A percentile compares a stretch with the other conserved stretches of the same genome.
Conservation (phyloP, 2,888 invertebrate genomes). For the Pediacus dermestoides region DNA sequence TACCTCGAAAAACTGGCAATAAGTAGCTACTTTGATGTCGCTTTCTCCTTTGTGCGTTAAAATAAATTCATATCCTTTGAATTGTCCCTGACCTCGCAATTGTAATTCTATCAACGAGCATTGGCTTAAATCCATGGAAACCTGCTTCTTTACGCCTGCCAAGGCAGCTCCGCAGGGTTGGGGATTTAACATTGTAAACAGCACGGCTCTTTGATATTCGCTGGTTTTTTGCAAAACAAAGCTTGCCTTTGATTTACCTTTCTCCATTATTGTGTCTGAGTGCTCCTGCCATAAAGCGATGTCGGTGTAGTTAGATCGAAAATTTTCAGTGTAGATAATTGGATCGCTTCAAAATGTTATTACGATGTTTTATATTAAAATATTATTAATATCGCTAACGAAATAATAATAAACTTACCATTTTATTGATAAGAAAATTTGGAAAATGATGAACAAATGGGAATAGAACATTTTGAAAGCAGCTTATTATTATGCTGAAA, state of each 20-base stretch:
- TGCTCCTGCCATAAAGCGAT: slow-evolving; percentile 45
- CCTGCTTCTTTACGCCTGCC: slow-evolving; percentile 43
- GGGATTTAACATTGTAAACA: slow-evolving; percentile 50
- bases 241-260: slow-evolving; percentile 49
- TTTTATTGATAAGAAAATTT: too few relatives aligned
- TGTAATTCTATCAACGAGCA: slow-evolving; percentile 39
- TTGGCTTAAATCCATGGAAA: slow-evolving; percentile 39
- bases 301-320: neutral
- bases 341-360: too few relatives aligned
- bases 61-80: slow-evolving; percentile 46
- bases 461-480: too few relatives aligned
- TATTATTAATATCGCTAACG: too few relatives aligned
- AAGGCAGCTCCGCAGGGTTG: slow-evolving; percentile 50
- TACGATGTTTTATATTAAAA: too few relatives aligned
- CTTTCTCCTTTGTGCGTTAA: slow-evolving; percentile 44
- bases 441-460: too few relatives aligned
- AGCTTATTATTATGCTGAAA: too few relatives aligned
- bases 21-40: slow-evolving; percentile 39
- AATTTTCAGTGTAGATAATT: too few relatives aligned
- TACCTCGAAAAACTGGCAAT: slow-evolving; percentile 36
- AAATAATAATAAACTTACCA: too few relatives aligned
- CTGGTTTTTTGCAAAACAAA: slow-evolving; percentile 46
- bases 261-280: slow-evolving; percentile 46
- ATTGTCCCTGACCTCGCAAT: slow-evolving; percentile 46
- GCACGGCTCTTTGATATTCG: slow-evolving; percentile 45